These are phyloP conservation scores for Elaphurus davidianus DNA, from an alignment of 2,113 vertebrate species.

Conservation along the genomic window DNA sequence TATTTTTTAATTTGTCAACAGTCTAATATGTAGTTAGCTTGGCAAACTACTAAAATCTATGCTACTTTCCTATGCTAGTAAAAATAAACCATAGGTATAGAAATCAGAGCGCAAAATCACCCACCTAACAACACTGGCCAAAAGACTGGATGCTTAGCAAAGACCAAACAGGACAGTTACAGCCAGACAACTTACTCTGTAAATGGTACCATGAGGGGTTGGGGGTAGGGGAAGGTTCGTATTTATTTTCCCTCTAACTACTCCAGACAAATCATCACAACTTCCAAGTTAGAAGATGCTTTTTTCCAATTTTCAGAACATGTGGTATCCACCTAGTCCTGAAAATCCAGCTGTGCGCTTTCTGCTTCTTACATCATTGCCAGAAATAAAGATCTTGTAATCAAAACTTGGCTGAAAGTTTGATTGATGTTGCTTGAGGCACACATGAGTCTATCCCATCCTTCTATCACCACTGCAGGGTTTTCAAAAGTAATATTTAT, in stretches of 20 bases:
- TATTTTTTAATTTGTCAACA: background rate
- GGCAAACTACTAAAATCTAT: background rate
- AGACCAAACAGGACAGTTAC: background rate
- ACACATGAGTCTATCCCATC: constrained; percentile 37
- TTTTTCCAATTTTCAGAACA: constrained; percentile 39
- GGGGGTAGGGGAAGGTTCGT: background rate
- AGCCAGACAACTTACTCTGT: background rate
- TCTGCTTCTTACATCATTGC: constrained; percentile 41
- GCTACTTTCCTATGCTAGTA: background rate
- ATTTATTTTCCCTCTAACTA: constrained; percentile 44
- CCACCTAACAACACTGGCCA: background rate
- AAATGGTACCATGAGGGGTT: background rate
- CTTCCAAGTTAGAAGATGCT: constrained; percentile 56
- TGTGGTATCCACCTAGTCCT: constrained; percentile 51
- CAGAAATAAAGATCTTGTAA: constrained; percentile 65
- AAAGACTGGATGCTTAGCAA: background rate
- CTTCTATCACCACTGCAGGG: constrained; percentile 31
- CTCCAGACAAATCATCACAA: constrained; percentile 42
- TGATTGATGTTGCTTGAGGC: constrained; percentile 60
- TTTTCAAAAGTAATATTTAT: constrained; percentile 55
- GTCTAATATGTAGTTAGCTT: background rate
- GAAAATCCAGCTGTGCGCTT: constrained; percentile 56
- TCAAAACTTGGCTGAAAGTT: constrained; percentile 65
- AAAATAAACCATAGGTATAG: background rate
- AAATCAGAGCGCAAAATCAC: background rate